Evolutionary conservation across 2,888 invertebrate genomes (phyloP).

Genomic region (Andrena camellia): DNA sequence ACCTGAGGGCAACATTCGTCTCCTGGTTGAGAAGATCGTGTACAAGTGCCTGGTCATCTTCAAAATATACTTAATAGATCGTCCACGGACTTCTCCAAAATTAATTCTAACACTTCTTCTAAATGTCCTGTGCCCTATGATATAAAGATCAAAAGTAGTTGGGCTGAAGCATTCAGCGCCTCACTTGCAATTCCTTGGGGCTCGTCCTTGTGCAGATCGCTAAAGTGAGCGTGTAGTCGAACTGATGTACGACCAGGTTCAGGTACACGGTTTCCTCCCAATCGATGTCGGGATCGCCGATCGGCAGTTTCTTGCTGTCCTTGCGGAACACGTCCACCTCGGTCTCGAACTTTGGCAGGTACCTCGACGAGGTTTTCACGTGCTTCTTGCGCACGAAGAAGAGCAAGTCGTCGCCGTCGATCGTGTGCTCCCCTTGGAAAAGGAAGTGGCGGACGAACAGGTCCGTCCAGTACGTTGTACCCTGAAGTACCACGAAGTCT

Average conservation of each 20-base stretch:
- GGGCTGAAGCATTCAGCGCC: not conserved
- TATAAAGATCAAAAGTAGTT: too few relatives aligned
- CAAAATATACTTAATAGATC: too few relatives aligned
- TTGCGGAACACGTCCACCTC: slow-evolving; percentile 99
- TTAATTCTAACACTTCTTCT: too few relatives aligned
- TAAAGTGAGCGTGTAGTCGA: slow-evolving; percentile 98
- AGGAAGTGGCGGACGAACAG: slow-evolving; percentile 97
- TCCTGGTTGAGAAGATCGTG: not conserved
- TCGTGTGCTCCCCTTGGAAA: slow-evolving; percentile 94
- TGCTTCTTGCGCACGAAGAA: slow-evolving; percentile 98
- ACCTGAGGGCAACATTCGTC: slow-evolving; percentile 72
- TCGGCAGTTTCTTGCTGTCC: slow-evolving; percentile 98
- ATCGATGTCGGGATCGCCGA: slow-evolving; percentile 98
- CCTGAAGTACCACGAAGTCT: slow-evolving; percentile 97
- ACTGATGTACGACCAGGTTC: slow-evolving; percentile 98
- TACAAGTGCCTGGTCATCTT: too few relatives aligned
- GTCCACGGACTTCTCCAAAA: too few relatives aligned
- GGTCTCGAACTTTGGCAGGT: slow-evolving; percentile 96
- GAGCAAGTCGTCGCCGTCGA: slow-evolving; percentile 96
- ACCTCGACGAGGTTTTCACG: slow-evolving; percentile 94
- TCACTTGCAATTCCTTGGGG: slow-evolving; percentile 98
- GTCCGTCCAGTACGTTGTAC: slow-evolving; percentile 98
- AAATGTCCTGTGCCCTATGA: too few relatives aligned
- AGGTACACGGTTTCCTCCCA: slow-evolving; percentile 99
- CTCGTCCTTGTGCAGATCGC: slow-evolving; percentile 99